Evolutionary conservation across 2,797 vertebrate genomes (phyloP).

Genomic region (Halcyon badia): DNA sequence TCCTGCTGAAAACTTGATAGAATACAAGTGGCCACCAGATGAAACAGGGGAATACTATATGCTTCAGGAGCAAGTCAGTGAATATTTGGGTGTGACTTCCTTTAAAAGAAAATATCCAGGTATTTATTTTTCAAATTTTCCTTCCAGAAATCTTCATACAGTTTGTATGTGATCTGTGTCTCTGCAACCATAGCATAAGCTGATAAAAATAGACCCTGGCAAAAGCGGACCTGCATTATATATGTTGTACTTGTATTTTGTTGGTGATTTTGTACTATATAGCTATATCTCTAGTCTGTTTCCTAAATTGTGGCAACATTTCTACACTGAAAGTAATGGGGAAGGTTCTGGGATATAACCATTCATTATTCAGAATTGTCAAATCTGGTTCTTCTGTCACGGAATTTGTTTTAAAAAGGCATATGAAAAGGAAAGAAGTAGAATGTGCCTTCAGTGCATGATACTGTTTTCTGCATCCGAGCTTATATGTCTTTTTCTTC

Average conservation of each 20-base stretch:
- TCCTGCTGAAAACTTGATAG: slow-evolving; percentile 96
- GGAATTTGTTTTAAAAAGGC: background rate
- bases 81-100: slow-evolving; percentile 97
- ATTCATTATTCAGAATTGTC: background rate
- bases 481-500: background rate
- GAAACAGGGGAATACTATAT: slow-evolving; percentile 98
- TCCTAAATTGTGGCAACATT: background rate
- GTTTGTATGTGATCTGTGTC: background rate
- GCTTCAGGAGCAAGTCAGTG: slow-evolving; percentile 99
- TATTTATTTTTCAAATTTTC: slow-evolving; percentile 73
- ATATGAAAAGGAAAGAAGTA: background rate
- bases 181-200: background rate
- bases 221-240: background rate
- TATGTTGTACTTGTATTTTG: background rate
- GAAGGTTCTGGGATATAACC: background rate
- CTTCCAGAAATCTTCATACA: background rate
- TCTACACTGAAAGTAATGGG: background rate
- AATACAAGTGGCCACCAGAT: slow-evolving; percentile 98
- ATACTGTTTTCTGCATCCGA: background rate
- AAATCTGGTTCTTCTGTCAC: background rate
- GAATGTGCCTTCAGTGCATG: background rate
- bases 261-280: background rate
- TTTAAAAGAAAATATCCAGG: slow-evolving; percentile 99
- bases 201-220: background rate
- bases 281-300: background rate